Base-by-base conservation (phyloP, 1,140 invertebrate species). In the Pentalonia nigronervosa region DNA sequence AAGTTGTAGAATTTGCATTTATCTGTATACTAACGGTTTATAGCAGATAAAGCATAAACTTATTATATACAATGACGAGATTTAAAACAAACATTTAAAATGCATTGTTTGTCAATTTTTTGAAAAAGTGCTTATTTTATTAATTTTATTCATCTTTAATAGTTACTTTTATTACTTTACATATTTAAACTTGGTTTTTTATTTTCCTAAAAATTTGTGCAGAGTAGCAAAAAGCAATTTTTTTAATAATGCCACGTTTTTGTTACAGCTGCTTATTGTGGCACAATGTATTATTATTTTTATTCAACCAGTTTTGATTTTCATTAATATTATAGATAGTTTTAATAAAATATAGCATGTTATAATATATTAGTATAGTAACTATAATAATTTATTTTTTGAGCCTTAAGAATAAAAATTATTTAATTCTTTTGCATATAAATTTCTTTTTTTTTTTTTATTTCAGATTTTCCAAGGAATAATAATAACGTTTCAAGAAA, bases 381-480 rank as follows among this genome's bases (percentile, higher is more conserved):
- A 11, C 30, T n/a, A 3, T 67, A 67, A 6, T 67, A 53, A 53
- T 53, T 53, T 21, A 53, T 60, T 60, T 53, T 50, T 50, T 17
- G 9, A 76, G 11, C 30, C 4, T 2, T 76, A 67, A 30, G 14
- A 76, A n/a, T n/a, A 76, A n/a, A 7, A 67, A 67, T n/a, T 76
- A 76, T n/a, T 76, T 0, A n/a, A 17, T 76, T 76, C 4, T 76
- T 30, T 76, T 76, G 11, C 7, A 76, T n/a, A 76, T 17, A 76
- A n/a, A n/a, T n/a, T n/a, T 76, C 6, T 14, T 17, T 76, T 20
- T 76, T 53, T 20, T 76, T 53, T 84, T 86, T 45, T 23, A 53
- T 89, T 90, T 67, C 25, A 90, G 89, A 90, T 90, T 90, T 90
- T 90, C 89, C 89, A 45, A 67, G 89, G 45, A 90, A 90, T 90